phyloP scores from a whole-genome alignment of 1,140 invertebrate species.

The Drosophila mojavensis region DNA sequence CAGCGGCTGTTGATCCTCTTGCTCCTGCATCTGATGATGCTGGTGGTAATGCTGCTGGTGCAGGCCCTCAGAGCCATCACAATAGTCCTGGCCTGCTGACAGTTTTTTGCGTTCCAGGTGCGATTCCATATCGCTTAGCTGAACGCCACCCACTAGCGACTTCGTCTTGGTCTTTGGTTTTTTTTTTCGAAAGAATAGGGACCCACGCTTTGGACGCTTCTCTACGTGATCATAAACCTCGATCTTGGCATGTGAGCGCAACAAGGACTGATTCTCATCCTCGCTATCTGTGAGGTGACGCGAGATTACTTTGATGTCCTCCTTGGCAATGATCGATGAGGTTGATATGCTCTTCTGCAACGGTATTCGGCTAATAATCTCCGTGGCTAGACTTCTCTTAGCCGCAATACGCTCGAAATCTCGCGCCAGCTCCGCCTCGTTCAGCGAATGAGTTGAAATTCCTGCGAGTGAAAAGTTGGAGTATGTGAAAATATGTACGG shows the following conservation, averaged over 20 bases:
- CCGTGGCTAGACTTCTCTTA: conserved; percentile 86
- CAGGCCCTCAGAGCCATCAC: conserved; percentile 65
- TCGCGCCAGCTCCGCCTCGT: conserved; percentile 92
- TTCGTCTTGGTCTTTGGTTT: conserved; percentile 82
- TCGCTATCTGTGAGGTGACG: conserved; percentile 84
- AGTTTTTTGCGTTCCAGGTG: conserved; percentile 70
- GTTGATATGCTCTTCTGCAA: conserved; percentile 96
- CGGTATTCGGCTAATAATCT: conserved; percentile 89
- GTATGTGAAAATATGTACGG: not conserved
- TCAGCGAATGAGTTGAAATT: conserved; percentile 92
- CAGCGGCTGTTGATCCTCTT: conserved; percentile 87
- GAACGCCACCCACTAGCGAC: conserved; percentile 61
- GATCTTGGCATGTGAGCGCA: conserved; percentile 83
- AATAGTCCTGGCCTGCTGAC: conserved; percentile 64
- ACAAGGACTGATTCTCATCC: conserved; percentile 83
- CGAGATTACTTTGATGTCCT: conserved; percentile 78
- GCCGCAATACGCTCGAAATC: conserved; percentile 86
- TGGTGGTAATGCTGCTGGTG: conserved; percentile 38
- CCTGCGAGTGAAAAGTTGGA: conserved; percentile 64
- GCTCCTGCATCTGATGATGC: conserved; percentile 57
- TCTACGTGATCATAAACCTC: conserved; percentile 91
- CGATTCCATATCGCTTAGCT: conserved; percentile 71
- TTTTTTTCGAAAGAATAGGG: conserved; percentile 95
- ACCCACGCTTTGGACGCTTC: conserved; percentile 93
- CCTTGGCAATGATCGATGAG: conserved; percentile 87